Base-by-base conservation (phyloP, 2,888 invertebrate genomes). In the Strigamia maritima region DNA sequence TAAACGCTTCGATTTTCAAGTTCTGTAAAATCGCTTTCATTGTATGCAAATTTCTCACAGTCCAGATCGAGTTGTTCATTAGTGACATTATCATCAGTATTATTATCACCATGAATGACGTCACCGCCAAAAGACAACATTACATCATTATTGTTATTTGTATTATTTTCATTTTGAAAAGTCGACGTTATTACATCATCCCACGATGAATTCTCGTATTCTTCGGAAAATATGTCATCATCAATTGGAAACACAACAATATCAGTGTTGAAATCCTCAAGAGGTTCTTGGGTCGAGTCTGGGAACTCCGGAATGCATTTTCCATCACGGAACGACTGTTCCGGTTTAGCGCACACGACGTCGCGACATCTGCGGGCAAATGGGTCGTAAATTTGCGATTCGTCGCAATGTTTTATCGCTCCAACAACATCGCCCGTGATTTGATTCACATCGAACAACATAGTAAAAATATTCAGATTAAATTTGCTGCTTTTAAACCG, bases 321-420 rank as follows among this genome's bases (percentile, higher is more conserved):
- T 35, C 78, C 78, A 6, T 65, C 35, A 10, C 65, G 70, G 26
- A 78, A 70, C 12, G 16, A n/a, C n/a, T 78, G 38, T 3, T 44
- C 78, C 1, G 74, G 70, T 65, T 38, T 26, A 2, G 65, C 78
- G 31, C 75, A 79, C n/a, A 79, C 16, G 22, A 78, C 38, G 26
- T 65, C 65, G 14, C 79, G 79, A 24, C 79, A 65, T 70, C 84
- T 16, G 84, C 83, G 60, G 83, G 81, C 14, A 84, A 88, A 88
- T 2, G 87, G 87, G 82, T 88, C 88, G 82, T 84, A 88, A 16
- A 87, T 83, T 82, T 86, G 83, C 0, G 81, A 82, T 7, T 79
- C 70, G 1, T 54, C 74, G 76, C 85, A 85, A 49, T 83, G 83
- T 49, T 22, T 54, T 10, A 49, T 35, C 22, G 49, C 44, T 12